These are phyloP conservation scores for Lamprotornis superbus DNA, from an alignment of 2,113 vertebrate species.

Conservation along the genomic window DNA sequence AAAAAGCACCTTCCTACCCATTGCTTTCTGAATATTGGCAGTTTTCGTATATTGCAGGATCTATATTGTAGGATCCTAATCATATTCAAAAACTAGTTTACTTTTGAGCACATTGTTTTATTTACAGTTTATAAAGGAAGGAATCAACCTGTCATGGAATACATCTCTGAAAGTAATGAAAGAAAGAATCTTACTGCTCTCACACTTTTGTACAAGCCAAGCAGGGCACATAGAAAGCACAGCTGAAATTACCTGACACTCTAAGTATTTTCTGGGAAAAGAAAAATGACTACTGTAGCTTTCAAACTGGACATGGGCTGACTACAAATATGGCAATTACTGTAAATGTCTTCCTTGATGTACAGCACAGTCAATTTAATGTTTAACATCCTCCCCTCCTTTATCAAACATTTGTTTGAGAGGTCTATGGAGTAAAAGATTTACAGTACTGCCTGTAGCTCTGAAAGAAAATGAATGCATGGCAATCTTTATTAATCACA, in stretches of 20 bases:
- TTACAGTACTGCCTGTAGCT: not conserved
- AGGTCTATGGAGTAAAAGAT: constrained; percentile 5
- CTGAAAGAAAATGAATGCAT: constrained; percentile 22
- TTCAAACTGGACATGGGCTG: constrained; percentile 41
- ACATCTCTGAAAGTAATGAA: not conserved
- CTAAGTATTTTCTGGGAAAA: constrained; percentile 46
- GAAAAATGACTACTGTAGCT: constrained; percentile 32
- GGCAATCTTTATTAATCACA: constrained; percentile 21
- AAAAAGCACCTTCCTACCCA: not conserved
- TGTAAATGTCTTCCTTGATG: constrained; percentile 22
- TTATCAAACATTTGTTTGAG: constrained; percentile 45
- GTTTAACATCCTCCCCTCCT: constrained; percentile 8
- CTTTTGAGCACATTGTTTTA: not conserved
- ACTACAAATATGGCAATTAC: constrained; percentile 26
- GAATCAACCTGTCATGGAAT: not conserved
- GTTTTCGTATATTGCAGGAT: not conserved
- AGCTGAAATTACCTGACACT: constrained; percentile 4
- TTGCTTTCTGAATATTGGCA: not conserved
- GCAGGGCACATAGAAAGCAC: not conserved
- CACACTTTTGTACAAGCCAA: not conserved
- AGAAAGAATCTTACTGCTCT: not conserved
- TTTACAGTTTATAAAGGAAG: constrained; percentile 8
- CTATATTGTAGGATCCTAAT: not conserved
- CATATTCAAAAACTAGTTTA: not conserved
- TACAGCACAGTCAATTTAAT: constrained; percentile 34